Evolutionary conservation across 2,888 invertebrate genomes (phyloP), one percentile per base, ranked within the genome.

Genomic region (Galeopsomyia nigrocyanea): DNA sequence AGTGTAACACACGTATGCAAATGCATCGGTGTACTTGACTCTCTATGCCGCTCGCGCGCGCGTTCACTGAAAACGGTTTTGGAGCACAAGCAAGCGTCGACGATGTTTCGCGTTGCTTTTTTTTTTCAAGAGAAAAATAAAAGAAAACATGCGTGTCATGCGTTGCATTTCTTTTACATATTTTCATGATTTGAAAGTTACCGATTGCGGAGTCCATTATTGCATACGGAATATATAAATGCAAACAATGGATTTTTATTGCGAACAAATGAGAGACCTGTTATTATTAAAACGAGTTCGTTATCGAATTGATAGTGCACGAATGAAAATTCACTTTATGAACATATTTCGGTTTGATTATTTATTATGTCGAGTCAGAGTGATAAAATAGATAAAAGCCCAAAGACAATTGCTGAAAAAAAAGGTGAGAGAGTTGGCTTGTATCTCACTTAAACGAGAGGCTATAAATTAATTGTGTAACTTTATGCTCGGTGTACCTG

Each of bases 251-350:
- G 2, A n/a, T 31, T 73, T 71, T 68, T 5, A 26, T 73, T 66
- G n/a, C 31, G 57, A 31, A 49, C 62, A 66, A 50, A 63, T 58
- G 61, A 46, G 63, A 67, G 62, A 74, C 70, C 63, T 58, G 67
- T 49, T 65, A 19, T 61, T 60, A n/a, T 53, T 49, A 21, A 51
- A 69, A 65, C 73, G 26, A 66, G 67, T 74, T 57, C 19, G 26
- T 60, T 74, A 74, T 74, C 70, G 2, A 50, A 9, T 1, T n/a
- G 68, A 67, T 71, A 64, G 64, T 13, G 55, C 49, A 56, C 60
- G 64, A 71, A 71, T 71, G 60, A 51, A 49, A 26, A 64, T 56
- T 67, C 21, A 68, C 53, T 68, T 67, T 64, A 56, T 53, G 60
- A 50, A 39, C 16, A 53, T 61, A 57, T 68, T 53, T 46, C 16